Percentiles rank a stretch among this genome's conserved stretches.
Conservation (phyloP, 2,888 invertebrate species). For the Choreutis nemorana region DNA sequence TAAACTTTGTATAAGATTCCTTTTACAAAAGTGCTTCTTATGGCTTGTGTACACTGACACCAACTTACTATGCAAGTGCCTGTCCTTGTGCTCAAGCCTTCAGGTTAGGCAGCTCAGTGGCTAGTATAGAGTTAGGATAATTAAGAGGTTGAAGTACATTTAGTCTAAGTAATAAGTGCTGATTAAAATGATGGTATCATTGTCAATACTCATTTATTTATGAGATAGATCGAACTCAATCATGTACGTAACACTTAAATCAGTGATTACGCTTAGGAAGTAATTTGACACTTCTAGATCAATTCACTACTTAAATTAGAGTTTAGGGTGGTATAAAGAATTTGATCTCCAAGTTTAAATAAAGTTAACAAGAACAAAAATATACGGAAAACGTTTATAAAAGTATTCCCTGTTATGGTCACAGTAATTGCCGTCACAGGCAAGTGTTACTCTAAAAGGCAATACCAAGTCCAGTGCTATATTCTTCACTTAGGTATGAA, state of each 20-base stretch:
- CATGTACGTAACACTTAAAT: conserved; percentile 19
- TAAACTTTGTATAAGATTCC: no score
- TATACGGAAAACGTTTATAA: no score
- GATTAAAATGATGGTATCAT: conserved; percentile 38
- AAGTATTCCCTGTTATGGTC: no score
- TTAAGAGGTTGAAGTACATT: conserved; percentile 31
- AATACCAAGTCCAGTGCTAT: no score
- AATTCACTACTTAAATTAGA: not conserved
- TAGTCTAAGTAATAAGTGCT: conserved; percentile 51
- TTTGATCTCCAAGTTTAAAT: conserved; percentile 18
- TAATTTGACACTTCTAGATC: not conserved
- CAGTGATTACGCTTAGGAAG: no score
- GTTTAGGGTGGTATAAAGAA: conserved; percentile 1
- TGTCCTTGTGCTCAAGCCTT: no score
- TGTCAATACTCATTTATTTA: conserved; percentile 58
- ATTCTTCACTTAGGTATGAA: no score
- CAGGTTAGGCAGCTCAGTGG: conserved; percentile 18
- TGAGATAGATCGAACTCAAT: conserved; percentile 33
- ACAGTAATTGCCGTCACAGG: no score
- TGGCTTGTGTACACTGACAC: no score
- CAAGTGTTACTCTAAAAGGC: no score
- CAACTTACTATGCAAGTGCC: no score
- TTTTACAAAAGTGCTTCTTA: no score
- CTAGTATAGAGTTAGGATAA: conserved; percentile 12
- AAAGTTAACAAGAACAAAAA: conserved; percentile 4